phyloP scores from a whole-genome alignment of 2,113 vertebrate species.

The Peromyscus leucopus region DNA sequence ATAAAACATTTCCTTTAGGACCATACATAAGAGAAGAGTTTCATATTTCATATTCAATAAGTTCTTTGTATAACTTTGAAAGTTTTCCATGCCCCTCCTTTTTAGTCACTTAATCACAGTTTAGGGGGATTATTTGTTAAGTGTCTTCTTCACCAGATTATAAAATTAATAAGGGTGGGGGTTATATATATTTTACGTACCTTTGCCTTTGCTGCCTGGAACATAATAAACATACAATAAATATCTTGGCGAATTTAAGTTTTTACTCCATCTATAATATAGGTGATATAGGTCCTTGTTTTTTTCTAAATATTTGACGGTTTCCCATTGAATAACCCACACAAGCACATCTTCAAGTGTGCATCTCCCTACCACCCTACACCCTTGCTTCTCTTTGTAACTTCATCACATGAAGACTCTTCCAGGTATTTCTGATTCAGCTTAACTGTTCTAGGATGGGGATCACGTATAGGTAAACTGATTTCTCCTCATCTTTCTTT shows the following conservation, averaged over 20 bases:
- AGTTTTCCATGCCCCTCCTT: not conserved
- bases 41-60: not conserved
- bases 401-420: not conserved
- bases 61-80: not conserved
- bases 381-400: not conserved
- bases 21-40: not conserved
- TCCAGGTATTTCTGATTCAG: not conserved
- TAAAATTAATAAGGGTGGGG: not conserved
- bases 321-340: not conserved
- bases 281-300: not conserved
- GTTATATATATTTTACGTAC: not conserved
- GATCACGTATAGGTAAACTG: not conserved
- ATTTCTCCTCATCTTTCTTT: constrained; percentile 6
- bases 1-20: constrained; percentile 29
- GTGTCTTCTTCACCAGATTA: not conserved
- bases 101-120: not conserved
- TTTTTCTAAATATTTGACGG: not conserved
- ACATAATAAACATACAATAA: not conserved
- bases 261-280: not conserved
- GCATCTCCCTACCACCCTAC: not conserved
- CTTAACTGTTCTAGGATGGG: not conserved
- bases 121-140: not conserved
- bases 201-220: not conserved
- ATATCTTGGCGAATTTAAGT: constrained; percentile 9
- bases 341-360: not conserved